phyloP scores from a whole-genome alignment of 1,140 invertebrate genomes.

The Aphaenogaster ashmeadi region DNA sequence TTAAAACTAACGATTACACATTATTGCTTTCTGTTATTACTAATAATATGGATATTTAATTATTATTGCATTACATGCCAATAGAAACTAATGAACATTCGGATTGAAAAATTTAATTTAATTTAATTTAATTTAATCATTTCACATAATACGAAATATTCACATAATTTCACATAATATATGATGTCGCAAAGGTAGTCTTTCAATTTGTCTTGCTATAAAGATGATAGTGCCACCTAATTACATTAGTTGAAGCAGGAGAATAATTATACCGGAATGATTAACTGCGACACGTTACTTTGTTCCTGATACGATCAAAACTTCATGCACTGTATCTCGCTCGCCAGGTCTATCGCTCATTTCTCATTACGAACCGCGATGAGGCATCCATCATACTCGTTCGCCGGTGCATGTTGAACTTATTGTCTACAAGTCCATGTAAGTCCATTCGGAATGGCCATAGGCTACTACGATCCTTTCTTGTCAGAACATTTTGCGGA shows the following conservation, averaged over 20 bases:
- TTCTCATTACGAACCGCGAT: constrained; percentile 46
- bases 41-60: background rate
- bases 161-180: background rate
- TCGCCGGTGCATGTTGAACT: constrained; percentile 59
- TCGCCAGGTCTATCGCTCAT: constrained; percentile 42
- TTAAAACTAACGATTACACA: background rate
- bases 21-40: background rate
- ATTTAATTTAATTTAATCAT: background rate
- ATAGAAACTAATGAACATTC: constrained; percentile 15
- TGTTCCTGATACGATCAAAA: constrained; percentile 43
- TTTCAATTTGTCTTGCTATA: constrained; percentile 26
- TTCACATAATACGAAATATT: background rate
- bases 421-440: constrained; percentile 43
- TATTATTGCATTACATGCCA: background rate
- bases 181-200: background rate
- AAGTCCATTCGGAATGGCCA: constrained; percentile 10
- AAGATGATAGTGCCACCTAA: constrained; percentile 15
- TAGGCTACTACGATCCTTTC: constrained; percentile 11
- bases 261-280: constrained; percentile 22
- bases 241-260: constrained; percentile 42
- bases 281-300: constrained; percentile 63
- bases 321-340: constrained; percentile 18
- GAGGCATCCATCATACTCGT: constrained; percentile 68
- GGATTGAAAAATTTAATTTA: constrained; percentile 22
- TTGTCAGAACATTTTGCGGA: constrained; percentile 34